Evolutionary conservation across 2,888 invertebrate genomes (phyloP).

Genomic region (Teleogryllus oceanicus): DNA sequence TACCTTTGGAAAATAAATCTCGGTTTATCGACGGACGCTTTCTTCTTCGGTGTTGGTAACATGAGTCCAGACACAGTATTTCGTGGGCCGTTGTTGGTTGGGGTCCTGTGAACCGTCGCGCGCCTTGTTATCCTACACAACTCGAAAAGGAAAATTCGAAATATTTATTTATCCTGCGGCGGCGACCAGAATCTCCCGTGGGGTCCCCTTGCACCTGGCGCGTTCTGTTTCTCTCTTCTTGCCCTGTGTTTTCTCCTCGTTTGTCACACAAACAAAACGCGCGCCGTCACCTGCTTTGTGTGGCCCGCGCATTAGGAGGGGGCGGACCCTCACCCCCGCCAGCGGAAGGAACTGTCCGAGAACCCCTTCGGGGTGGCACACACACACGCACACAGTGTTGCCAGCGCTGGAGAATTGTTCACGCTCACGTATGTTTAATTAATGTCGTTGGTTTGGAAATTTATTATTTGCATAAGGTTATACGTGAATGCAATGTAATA

Average conservation of each 20-base stretch:
- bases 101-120: background rate
- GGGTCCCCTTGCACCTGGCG: background rate
- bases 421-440: no score
- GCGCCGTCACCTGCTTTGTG: conserved; percentile 8
- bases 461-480: no score
- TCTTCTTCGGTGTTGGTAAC: background rate
- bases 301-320: background rate
- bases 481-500: no score
- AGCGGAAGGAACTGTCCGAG: no score
- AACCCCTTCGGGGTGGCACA: no score
- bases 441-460: no score
- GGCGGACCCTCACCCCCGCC: no score
- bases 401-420: no score
- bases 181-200: background rate
- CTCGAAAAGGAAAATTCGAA: conserved; percentile 6
- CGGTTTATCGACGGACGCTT: no score
- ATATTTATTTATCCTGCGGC: conserved; percentile 10
- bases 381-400: no score
- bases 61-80: background rate
- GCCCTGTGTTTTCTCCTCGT: background rate
- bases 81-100: background rate
- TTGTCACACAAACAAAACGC: background rate
- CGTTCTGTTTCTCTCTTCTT: conserved; percentile 5
- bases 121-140: conserved; percentile 8
- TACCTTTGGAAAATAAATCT: no score